phyloP scores from a whole-genome alignment of 1,140 invertebrate species.

The Aphaenogaster ashmeadi region DNA sequence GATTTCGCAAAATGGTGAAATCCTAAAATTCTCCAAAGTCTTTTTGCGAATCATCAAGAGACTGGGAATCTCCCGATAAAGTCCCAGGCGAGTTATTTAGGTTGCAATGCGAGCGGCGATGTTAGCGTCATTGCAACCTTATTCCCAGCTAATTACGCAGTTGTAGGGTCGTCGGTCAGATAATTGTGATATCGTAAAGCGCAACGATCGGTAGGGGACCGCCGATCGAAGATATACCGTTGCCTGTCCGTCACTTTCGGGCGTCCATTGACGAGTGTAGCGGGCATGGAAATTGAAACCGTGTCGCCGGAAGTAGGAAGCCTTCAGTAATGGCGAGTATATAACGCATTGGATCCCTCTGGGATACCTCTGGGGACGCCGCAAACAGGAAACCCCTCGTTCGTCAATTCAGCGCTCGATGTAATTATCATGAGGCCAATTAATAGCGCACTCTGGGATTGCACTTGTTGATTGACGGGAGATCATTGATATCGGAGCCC shows the following conservation, averaged over 20 bases:
- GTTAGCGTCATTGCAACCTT: slow-evolving; percentile 1
- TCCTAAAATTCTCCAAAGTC: neutral
- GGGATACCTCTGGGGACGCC: neutral
- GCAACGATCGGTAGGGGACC: slow-evolving; percentile 31
- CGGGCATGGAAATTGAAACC: slow-evolving; percentile 72
- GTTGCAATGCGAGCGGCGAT: neutral
- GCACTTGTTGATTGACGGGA: neutral
- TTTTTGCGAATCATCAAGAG: neutral
- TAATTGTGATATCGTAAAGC: slow-evolving; percentile 38
- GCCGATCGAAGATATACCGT: slow-evolving; percentile 60
- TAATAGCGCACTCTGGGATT: slow-evolving; percentile 19
- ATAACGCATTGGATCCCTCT: neutral
- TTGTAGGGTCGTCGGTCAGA: neutral
- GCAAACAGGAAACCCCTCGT: slow-evolving; percentile 42
- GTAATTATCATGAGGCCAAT: slow-evolving; percentile 53
- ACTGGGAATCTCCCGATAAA: neutral
- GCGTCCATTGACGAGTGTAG: slow-evolving; percentile 22
- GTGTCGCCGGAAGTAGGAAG: slow-evolving; percentile 67
- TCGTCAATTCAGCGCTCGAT: slow-evolving; percentile 23
- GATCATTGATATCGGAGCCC: slow-evolving; percentile 34
- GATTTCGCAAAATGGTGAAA: neutral
- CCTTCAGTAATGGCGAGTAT: slow-evolving; percentile 55
- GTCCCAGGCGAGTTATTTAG: neutral
- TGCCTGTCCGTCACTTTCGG: slow-evolving; percentile 56
- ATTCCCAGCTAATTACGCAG: slow-evolving; percentile 30